Evolutionary conservation across 2,888 invertebrate species (phyloP).

Genomic region (Cephus runcator): DNA sequence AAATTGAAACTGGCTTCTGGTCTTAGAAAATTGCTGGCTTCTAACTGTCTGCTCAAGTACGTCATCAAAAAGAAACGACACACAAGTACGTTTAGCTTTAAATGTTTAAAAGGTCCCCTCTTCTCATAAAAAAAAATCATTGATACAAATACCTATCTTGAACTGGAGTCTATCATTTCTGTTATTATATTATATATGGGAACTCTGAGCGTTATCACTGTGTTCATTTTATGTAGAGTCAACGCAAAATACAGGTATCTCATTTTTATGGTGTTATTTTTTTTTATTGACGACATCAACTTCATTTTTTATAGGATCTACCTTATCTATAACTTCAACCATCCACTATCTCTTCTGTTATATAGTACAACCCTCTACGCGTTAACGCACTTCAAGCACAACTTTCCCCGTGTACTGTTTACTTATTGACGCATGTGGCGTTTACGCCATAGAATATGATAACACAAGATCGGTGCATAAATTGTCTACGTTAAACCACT

Average conservation of each 20-base stretch:
- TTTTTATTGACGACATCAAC: not conserved
- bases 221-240: not conserved
- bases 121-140: not conserved
- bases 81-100: too few species aligned
- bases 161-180: not conserved
- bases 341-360: not conserved
- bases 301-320: not conserved
- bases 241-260: not conserved
- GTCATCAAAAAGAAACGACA: not conserved
- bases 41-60: not conserved
- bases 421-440: not conserved
- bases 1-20: not conserved
- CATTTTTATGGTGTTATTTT: not conserved
- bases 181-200: not conserved
- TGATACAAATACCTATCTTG: not conserved
- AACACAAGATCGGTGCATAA: too few species aligned
- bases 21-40: not conserved
- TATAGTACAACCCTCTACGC: not conserved
- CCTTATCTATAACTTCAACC: not conserved
- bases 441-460: not conserved
- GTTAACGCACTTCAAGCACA: too few species aligned
- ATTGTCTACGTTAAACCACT: not conserved
- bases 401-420: too few species aligned
- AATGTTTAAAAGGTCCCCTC: not conserved
- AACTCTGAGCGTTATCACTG: not conserved